Evolutionary conservation across 1,140 invertebrate species (phyloP), one percentile per base, ranked within the genome.

Genomic region (Drosophila murphyi): DNA sequence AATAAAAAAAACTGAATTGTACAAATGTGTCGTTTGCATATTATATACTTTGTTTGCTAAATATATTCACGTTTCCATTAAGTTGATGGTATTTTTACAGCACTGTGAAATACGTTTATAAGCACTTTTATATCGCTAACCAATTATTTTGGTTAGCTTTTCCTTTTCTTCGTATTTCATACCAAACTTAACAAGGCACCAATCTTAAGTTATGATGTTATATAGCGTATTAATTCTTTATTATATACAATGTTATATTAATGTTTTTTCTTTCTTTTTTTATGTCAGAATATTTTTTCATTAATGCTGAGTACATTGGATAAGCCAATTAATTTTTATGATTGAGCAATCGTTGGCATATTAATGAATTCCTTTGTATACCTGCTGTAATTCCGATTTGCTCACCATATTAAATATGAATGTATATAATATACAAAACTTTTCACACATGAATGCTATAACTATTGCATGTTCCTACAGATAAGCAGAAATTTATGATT

Each of bases 101-200:
- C 34, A 47, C 43, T 59, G 76, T 37, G 3, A 62, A 81, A 81
- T 47, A 54, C 48, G 29, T 64, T 54, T 45, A 73, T 65, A 69
- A 63, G 59, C 43, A 10, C 57, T 74, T 78, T 73, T 60, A 60
- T 80, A 72, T 72, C 45, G 50, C 7, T 62, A 6, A 52, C 48
- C 51, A 64, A 76, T 59, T 74, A 59, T 67, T 72, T 52, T 45
- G 12, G 48, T 64, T 57, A 52, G 78, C 59, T 69, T 52, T 69
- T 65, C n/a, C 51, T 45, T 31, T 60, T 55, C n/a, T 37, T 47
- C 37, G 39, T 8, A n/a, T 47, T 35, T 56, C 10, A 7, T 32
- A 20, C 60, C 29, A 37, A 29, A 35, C n/a, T 61, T 37, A 61
- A 48, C 60, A 37, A 70, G 59, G 20, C 29, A 34, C 48, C 54